Percentiles rank a stretch among this genome's conserved stretches.
These are phyloP conservation scores for silkworm (Bombyx mori) DNA, from an alignment of 1,140 invertebrate genomes.

Conservation along the genomic window ASM3026992v2 NC_085128.1:14961001-14961500, in stretches of 20 bases:
- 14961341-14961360: conserved; percentile 52
- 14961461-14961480: conserved; percentile 43
- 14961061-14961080: conserved; percentile 43
- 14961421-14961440: not conserved
- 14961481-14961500: conserved; percentile 61
- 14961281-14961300: conserved; percentile 41
- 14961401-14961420: conserved; percentile 4
- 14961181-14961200: conserved; percentile 9
- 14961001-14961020: conserved; percentile 10
- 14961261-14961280: conserved; percentile 36
- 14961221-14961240: conserved; percentile 23
- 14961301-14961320: conserved; percentile 56
- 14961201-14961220: conserved; percentile 30
- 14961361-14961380: conserved; percentile 32
- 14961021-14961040: conserved; percentile 52
- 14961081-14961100: conserved; percentile 28
- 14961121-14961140: conserved; percentile 36
- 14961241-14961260: conserved; percentile 21
- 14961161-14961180: conserved; percentile 5
- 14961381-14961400: conserved; percentile 16
- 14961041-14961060: conserved; percentile 47
- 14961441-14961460: conserved; percentile 16
- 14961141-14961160: conserved; percentile 52
- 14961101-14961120: conserved; percentile 20
- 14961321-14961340: conserved; percentile 52